Conservation (phyloP, 2,797 vertebrate species). For the Anguilla anguilla region DNA sequence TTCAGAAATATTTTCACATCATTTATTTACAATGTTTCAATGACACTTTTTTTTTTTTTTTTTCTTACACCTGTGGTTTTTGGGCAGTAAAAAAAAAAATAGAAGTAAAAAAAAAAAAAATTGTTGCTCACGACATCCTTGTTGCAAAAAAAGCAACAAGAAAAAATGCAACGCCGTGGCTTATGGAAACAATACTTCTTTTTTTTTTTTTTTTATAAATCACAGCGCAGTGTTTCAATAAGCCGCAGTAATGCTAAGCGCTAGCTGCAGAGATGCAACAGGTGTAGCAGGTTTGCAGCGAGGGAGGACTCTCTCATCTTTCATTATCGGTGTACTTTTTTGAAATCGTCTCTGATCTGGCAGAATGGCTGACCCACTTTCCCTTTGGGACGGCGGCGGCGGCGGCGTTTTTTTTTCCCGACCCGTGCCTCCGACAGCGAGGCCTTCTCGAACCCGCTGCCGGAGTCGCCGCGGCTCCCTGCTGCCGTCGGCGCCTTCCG, state of each 20-base stretch:
- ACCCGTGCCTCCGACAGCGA: too few species aligned
- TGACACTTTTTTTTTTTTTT: too few species aligned
- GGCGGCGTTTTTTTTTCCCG: neutral
- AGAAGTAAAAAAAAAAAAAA: too few species aligned
- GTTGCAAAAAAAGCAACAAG: neutral
- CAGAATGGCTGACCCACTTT: neutral
- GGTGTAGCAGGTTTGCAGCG: neutral
- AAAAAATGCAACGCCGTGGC: neutral
- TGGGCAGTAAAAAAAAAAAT: too few species aligned
- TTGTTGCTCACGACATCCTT: neutral
- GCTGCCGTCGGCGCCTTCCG: too few species aligned
- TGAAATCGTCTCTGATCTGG: neutral
- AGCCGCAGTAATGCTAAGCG: neutral
- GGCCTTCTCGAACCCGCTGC: too few species aligned
- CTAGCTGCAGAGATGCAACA: neutral
- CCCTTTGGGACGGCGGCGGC: neutral
- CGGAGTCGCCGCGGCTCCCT: too few species aligned
- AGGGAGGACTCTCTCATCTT: neutral
- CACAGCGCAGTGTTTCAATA: neutral
- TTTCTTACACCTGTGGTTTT: too few species aligned
- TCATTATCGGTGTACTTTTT: neutral
- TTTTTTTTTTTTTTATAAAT: neutral
- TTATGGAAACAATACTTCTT: neutral
- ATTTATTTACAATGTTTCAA: too few species aligned
- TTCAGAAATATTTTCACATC: too few species aligned